phyloP scores from a whole-genome alignment of 2,113 vertebrate species.

The Peromyscus californicus region DNA sequence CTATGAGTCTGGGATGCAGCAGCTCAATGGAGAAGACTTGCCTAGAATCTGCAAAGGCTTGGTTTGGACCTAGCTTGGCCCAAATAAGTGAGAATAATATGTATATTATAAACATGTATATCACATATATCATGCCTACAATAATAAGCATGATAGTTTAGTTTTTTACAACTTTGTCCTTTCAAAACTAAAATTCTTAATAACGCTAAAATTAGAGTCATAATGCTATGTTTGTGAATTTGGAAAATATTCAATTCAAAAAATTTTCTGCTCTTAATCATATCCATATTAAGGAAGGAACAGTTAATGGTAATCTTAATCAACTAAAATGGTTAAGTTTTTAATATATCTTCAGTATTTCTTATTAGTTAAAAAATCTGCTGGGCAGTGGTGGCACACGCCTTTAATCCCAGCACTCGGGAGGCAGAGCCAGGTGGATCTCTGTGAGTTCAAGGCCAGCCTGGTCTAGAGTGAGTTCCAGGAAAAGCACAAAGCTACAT shows the following conservation, averaged over 20 bases:
- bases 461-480: too few relatives aligned
- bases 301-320: background rate
- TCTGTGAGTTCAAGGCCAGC: too few relatives aligned
- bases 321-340: background rate
- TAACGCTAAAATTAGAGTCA: background rate
- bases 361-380: slow-evolving; percentile 13
- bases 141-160: background rate
- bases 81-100: background rate
- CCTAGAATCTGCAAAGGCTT: background rate
- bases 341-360: background rate
- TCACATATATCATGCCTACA: background rate
- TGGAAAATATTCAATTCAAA: background rate
- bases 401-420: too few relatives aligned
- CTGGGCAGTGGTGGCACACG: too few relatives aligned
- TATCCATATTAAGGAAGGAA: background rate
- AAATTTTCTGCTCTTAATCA: background rate
- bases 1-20: background rate
- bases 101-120: too few relatives aligned
- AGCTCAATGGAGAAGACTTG: background rate
- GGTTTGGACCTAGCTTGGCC: background rate
- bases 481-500: too few relatives aligned
- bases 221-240: background rate
- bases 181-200: background rate
- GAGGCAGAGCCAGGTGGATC: too few relatives aligned
- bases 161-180: background rate